Base-by-base conservation (phyloP, 2,113 vertebrate species). In the Penelope pileata region DNA sequence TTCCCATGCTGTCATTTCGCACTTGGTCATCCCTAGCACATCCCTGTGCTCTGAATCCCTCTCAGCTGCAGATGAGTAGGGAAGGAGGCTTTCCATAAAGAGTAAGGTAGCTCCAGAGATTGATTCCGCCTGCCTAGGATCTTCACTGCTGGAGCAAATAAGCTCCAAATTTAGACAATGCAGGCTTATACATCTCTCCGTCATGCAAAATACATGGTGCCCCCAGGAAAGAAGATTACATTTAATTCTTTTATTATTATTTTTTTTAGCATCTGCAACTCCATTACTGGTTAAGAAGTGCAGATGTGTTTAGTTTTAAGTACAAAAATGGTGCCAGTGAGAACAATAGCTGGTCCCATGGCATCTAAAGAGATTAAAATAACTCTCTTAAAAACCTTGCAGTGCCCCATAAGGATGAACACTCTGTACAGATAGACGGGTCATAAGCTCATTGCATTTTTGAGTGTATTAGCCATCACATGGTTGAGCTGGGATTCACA, bases 321-420 rank as follows among this genome's bases (percentile, higher is more conserved):
- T 81, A 83, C 76, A 88, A 67, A 96, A 95, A 81, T 68, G 85
- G 90, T 96, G 85, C 90, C 87, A 95, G n/a, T 4, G 4, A 75
- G 94, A 95, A 90, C 95, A 97, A 95, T 96, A 95, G 93, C 76
- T 93, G 64, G 79, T 80, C 87, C 90, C 94, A 88, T 96, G 94
- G 87, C 88, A 96, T 91, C 85, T 93, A 86, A 95, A 90, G 91
- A 83, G 96, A 94, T 96, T 96, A 94, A 93, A 97, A 97, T 97
- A 96, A 92, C 88, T 94, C 82, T 91, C 58, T 90, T 88, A 24
- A 75, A 86, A 72, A 64, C 59, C 36, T 78, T 77, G 14, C 50
- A 78, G 67, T 93, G 62, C 80, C 83, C 83, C 85, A 83, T 95
- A 91, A 94, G 92, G 93, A 83, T 91, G 84, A 96, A 93, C 83